phyloP scores from a whole-genome alignment of 2,113 vertebrate species.

The Perca fluviatilis region DNA sequence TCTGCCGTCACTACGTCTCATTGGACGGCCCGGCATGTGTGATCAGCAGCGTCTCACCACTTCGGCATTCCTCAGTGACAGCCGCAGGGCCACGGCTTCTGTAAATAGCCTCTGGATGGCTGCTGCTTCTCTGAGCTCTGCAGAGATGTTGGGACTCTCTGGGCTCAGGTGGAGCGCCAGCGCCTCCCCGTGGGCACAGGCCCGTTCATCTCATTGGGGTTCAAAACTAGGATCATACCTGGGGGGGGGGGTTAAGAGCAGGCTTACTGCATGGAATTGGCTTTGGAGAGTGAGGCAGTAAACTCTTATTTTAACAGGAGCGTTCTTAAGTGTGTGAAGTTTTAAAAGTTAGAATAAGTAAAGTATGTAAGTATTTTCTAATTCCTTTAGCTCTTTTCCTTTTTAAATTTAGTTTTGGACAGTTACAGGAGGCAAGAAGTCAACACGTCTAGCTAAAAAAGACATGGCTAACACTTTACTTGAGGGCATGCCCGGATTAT shows the following conservation, averaged over 20 bases:
- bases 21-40: constrained; percentile 19
- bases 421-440: not conserved
- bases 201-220: not conserved
- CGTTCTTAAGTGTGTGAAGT: not conserved
- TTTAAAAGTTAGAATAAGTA: not conserved
- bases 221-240: not conserved
- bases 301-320: not conserved
- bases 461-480: too few relatives aligned
- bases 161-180: constrained; percentile 53
- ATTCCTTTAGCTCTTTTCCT: not conserved
- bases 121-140: not conserved
- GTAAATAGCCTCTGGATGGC: constrained; percentile 68
- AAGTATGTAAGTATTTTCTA: not conserved
- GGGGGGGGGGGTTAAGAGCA: not conserved
- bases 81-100: constrained; percentile 60
- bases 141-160: not conserved
- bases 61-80: constrained; percentile 73
- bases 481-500: too few relatives aligned
- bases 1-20: constrained; percentile 16
- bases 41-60: constrained; percentile 16
- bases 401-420: too few relatives aligned
- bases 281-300: not conserved
- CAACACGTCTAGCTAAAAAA: not conserved
- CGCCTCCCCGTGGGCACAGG: constrained; percentile 67
- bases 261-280: not conserved